Evolutionary conservation across 2,113 vertebrate genomes (phyloP).

Genomic region (Orycteropus afer): DNA sequence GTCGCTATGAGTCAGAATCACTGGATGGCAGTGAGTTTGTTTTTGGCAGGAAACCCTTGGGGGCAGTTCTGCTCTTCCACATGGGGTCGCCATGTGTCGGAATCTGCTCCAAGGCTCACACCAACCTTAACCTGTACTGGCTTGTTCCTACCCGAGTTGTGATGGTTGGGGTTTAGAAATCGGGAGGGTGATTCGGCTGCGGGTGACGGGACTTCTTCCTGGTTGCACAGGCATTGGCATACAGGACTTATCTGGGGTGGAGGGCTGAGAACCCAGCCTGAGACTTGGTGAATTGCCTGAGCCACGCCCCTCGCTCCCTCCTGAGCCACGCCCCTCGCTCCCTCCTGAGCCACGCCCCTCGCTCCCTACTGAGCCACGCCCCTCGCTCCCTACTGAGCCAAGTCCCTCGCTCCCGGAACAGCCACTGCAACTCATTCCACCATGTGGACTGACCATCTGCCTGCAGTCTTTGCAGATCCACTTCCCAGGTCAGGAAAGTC

Average conservation of each 20-base stretch:
- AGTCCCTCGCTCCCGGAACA: conserved; percentile 44
- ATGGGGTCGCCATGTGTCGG: too few relatives aligned
- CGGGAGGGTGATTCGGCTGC: background rate
- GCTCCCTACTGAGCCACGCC: too few relatives aligned
- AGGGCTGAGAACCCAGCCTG: background rate
- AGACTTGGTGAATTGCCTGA: conserved; percentile 55
- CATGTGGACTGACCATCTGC: conserved; percentile 80
- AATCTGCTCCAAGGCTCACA: too few relatives aligned
- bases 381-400: too few relatives aligned
- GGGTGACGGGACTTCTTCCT: background rate
- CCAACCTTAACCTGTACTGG: too few relatives aligned
- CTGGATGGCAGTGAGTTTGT: too few relatives aligned
- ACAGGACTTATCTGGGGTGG: background rate
- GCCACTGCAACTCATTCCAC: conserved; percentile 60
- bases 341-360: too few relatives aligned
- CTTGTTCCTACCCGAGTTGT: background rate
- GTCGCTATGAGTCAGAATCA: too few relatives aligned
- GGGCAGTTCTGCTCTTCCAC: too few relatives aligned
- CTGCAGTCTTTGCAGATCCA: conserved; percentile 75
- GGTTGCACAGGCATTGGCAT: background rate
- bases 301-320: too few relatives aligned
- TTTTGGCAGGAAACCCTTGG: too few relatives aligned
- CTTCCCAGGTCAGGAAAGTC: conserved; percentile 79
- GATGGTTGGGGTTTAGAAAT: background rate
- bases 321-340: too few relatives aligned